These are phyloP conservation scores for Aplysina aerophoba DNA, from an alignment of 37 sponge, comb jelly and placozoan genomes.

Conservation along the genomic window DNA sequence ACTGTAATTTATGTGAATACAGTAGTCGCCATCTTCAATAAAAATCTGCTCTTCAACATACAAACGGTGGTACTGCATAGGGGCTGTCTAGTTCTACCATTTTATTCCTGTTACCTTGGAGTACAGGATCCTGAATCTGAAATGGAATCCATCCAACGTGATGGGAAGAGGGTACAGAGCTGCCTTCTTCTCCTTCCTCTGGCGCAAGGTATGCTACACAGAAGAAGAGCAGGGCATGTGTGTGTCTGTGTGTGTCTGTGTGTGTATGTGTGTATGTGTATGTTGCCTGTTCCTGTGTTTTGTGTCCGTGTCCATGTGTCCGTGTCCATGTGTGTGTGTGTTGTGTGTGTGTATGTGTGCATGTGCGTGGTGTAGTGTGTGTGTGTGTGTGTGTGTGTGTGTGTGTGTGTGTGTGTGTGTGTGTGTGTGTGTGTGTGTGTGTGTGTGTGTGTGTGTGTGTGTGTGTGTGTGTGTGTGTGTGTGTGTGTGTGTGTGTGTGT, in stretches of 20 bases:
- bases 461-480: not conserved
- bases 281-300: no score
- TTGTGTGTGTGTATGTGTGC: not conserved
- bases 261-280: not conserved
- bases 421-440: not conserved
- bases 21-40: no score
- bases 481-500: not conserved
- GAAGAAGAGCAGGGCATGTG: not conserved
- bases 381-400: slow-evolving; percentile 24
- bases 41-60: no score
- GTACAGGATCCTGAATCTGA: not conserved
- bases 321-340: not conserved
- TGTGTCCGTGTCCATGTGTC: not conserved
- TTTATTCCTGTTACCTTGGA: no score
- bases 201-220: no score
- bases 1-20: not conserved
- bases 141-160: not conserved
- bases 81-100: no score
- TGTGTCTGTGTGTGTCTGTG: slow-evolving; percentile 18
- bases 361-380: not conserved
- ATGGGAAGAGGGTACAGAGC: slow-evolving; percentile 28
- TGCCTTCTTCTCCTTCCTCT: slow-evolving; percentile 22
- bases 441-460: no score
- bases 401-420: not conserved
- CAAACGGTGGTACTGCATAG: no score